These are phyloP conservation scores for Lamprotornis superbus DNA, from an alignment of 2,113 vertebrate genomes.

Conservation along the genomic window DNA sequence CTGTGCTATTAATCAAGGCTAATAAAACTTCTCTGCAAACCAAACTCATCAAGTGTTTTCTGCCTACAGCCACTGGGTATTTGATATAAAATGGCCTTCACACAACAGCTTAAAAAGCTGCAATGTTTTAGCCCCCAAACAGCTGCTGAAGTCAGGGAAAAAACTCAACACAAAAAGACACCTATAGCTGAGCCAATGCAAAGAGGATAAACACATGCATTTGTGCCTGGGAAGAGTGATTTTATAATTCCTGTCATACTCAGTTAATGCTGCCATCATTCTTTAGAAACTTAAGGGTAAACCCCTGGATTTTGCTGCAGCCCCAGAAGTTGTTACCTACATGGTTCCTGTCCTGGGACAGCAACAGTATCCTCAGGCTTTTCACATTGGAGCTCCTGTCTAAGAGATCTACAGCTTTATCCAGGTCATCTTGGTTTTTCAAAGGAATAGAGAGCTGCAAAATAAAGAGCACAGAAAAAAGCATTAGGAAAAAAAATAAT, in stretches of 20 bases:
- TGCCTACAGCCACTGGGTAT: background rate
- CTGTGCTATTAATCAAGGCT: background rate
- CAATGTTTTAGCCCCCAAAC: background rate
- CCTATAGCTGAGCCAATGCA: background rate
- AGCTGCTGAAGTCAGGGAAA: background rate
- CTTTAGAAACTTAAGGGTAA: background rate
- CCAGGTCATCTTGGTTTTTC: constrained; percentile 90
- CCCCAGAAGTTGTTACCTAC: constrained; percentile 72
- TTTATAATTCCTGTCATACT: background rate
- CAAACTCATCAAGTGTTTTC: background rate
- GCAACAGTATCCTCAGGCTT: constrained; percentile 91
- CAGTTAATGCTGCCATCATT: background rate
- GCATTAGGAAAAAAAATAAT: background rate
- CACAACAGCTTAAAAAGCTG: background rate
- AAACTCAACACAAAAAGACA: background rate
- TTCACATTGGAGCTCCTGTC: constrained; percentile 95
- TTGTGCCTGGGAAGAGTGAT: background rate
- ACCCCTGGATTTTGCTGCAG: background rate
- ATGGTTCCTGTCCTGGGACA: constrained; percentile 86
- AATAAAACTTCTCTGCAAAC: background rate
- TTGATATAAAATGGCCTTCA: background rate
- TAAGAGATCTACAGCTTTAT: constrained; percentile 91
- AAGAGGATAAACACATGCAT: background rate
- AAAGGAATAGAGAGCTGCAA: constrained; percentile 91
- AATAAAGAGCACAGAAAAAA: background rate